Conservation (phyloP, 1,140 invertebrate genomes). For the Zeugodacus cucurbitae region DNA sequence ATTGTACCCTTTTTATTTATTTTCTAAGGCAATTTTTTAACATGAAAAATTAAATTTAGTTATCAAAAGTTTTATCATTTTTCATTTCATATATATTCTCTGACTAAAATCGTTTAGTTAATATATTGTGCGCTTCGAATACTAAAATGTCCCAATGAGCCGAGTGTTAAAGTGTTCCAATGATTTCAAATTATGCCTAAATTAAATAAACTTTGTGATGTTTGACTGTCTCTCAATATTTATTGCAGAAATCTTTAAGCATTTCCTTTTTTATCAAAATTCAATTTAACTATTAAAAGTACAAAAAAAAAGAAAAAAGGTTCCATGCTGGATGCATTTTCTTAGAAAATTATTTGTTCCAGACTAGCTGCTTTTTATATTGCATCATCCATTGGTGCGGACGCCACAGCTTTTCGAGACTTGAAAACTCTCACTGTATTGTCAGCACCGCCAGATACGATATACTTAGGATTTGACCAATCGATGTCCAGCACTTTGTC, state of each 20-base stretch:
- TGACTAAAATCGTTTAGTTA: too few species aligned
- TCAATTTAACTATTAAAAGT: neutral
- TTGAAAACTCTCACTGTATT: conserved; percentile 93
- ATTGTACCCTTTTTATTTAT: too few species aligned
- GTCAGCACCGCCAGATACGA: conserved; percentile 93
- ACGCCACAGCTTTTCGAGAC: conserved; percentile 56
- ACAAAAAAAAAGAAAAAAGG: too few species aligned
- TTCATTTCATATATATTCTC: too few species aligned
- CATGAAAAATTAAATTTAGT: too few species aligned
- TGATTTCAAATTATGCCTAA: too few species aligned
- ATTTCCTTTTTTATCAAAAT: neutral
- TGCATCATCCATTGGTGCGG: neutral
- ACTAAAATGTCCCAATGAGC: too few species aligned
- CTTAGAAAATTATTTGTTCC: neutral
- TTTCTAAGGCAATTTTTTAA: too few species aligned
- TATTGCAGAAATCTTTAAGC: neutral
- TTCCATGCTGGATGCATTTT: neutral
- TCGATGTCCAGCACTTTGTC: conserved; percentile 94
- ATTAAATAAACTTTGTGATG: too few species aligned
- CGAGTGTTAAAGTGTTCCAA: too few species aligned
- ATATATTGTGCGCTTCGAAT: too few species aligned
- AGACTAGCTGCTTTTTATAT: neutral
- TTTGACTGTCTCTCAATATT: neutral
- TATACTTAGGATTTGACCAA: conserved; percentile 88
- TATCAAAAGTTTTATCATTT: too few species aligned